Evolutionary conservation across 2,797 vertebrate genomes (phyloP).

Genomic region (Siniperca obscura): DNA sequence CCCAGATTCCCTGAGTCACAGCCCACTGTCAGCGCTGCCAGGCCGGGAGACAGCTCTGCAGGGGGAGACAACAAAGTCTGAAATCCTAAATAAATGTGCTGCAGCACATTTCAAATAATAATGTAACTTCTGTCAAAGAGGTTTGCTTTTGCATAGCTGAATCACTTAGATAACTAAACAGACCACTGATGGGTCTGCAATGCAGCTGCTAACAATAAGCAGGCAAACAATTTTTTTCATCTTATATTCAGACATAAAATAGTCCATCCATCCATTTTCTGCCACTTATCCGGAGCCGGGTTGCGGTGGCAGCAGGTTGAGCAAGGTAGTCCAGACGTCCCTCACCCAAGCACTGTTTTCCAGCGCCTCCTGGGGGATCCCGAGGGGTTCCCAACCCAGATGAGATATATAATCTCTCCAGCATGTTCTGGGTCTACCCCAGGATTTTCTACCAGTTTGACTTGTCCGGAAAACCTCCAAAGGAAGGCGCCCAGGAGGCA

Average conservation of each 20-base stretch:
- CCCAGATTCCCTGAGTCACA: slow-evolving; percentile 76
- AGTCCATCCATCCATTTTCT: not conserved
- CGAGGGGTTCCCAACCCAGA: not conserved
- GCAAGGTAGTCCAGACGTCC: not conserved
- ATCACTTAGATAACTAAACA: slow-evolving; percentile 4
- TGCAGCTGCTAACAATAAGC: not conserved
- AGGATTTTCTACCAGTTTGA: not conserved
- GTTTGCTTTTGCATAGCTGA: slow-evolving; percentile 1
- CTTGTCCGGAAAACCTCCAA: not conserved
- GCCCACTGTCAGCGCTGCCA: slow-evolving; percentile 77
- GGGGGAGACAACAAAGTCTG: not conserved
- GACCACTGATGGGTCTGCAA: not conserved
- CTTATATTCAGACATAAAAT: not conserved
- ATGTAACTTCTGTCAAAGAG: not conserved
- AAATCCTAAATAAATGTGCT: not conserved
- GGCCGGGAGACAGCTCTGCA: slow-evolving; percentile 77
- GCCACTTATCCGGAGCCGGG: too few relatives aligned
- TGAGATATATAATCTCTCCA: not conserved
- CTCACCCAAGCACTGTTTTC: not conserved
- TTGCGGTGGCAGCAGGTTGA: not conserved
- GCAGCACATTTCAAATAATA: not conserved
- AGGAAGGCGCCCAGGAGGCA: not conserved
- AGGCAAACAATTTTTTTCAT: slow-evolving; percentile 1
- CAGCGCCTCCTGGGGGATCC: not conserved
- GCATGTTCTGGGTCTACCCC: not conserved